Percentiles rank a stretch among this genome's conserved stretches.
These are phyloP conservation scores for Aleiodes testaceus DNA, from an alignment of 2,888 invertebrate genomes.

Conservation along the genomic window DNA sequence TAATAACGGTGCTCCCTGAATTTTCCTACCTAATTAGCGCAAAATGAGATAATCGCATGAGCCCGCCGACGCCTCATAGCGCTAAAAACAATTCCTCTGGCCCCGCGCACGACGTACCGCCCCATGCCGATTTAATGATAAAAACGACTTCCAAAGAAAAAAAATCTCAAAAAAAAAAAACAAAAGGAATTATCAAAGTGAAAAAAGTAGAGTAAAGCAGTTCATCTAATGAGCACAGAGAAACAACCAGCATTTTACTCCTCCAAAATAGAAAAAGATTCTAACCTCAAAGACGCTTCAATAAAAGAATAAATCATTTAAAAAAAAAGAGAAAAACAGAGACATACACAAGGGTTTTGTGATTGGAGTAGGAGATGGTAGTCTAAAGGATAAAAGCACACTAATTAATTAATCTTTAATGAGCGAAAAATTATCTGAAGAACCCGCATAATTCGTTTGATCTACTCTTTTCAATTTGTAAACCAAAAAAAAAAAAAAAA, in stretches of 20 bases:
- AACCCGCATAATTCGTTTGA: slow-evolving; percentile 16
- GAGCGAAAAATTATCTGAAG: neutral
- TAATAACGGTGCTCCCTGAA: slow-evolving; percentile 21
- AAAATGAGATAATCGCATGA: slow-evolving; percentile 3
- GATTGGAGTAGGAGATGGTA: slow-evolving; percentile 13
- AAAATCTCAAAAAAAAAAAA: too few relatives aligned
- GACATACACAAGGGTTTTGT: slow-evolving; percentile 8
- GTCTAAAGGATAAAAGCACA: slow-evolving; percentile 29
- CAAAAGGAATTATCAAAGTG: slow-evolving; percentile 4
- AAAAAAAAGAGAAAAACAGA: neutral
- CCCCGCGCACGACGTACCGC: slow-evolving; percentile 44
- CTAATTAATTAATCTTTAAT: too few relatives aligned
- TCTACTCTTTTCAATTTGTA: neutral
- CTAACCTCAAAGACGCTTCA: neutral
- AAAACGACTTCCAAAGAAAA: neutral
- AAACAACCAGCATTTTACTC: neutral
- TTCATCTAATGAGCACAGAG: neutral
- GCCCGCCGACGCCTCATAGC: slow-evolving; percentile 35
- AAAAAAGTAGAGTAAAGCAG: neutral
- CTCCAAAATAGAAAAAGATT: too few relatives aligned
- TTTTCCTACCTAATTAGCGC: neutral
- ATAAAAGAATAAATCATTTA: neutral
- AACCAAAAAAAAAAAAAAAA: neutral
- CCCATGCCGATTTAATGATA: slow-evolving; percentile 41
- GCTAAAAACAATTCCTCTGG: slow-evolving; percentile 29